Evolutionary conservation across 2,888 invertebrate species (phyloP).

Genomic region (Oligia strigilis): DNA sequence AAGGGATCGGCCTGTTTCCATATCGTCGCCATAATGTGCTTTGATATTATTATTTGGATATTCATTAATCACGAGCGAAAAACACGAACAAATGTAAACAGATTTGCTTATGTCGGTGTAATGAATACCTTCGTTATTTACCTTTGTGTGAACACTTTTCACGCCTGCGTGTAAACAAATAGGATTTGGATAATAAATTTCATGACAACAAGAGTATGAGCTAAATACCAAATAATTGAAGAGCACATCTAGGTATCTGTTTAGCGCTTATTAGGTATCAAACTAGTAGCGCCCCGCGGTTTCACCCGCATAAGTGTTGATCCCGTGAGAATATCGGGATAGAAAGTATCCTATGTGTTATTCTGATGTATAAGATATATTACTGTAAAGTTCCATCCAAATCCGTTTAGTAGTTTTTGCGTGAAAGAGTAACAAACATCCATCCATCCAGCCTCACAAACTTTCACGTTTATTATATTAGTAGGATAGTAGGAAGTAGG

Average conservation of each 20-base stretch:
- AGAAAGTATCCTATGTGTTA: background rate
- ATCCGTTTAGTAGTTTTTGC: background rate
- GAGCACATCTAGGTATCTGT: background rate
- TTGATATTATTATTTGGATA: constrained; percentile 66
- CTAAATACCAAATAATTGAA: background rate
- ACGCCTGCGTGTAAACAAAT: constrained; percentile 29
- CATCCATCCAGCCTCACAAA: background rate
- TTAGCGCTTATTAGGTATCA: background rate
- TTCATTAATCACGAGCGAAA: constrained; percentile 65
- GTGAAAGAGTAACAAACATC: background rate
- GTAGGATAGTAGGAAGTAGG: background rate
- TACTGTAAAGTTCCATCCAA: background rate
- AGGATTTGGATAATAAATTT: constrained; percentile 14
- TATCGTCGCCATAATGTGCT: constrained; percentile 58
- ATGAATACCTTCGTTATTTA: constrained; percentile 44
- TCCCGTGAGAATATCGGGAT: background rate
- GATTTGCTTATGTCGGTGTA: constrained; percentile 42
- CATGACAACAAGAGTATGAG: background rate
- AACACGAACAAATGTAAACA: constrained; percentile 56
- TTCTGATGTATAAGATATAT: background rate
- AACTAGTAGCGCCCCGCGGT: background rate
- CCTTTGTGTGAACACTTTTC: constrained; percentile 23
- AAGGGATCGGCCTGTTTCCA: constrained; percentile 36
- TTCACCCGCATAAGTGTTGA: background rate
- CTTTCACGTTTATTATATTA: background rate